phyloP scores from a whole-genome alignment of 2,113 vertebrate species.

The Macrotis lagotis region DNA sequence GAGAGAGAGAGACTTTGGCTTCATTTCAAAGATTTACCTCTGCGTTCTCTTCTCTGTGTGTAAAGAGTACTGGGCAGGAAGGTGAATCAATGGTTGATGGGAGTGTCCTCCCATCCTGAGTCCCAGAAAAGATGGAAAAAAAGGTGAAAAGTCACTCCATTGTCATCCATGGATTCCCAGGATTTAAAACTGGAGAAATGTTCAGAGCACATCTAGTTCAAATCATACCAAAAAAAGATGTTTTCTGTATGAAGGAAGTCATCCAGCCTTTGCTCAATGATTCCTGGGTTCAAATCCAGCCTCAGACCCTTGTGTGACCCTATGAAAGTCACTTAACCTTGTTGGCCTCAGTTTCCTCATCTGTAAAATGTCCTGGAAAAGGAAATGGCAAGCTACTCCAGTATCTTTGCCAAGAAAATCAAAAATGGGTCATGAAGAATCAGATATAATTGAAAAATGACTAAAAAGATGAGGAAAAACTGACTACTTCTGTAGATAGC shows the following conservation, averaged over 20 bases:
- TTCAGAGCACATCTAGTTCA: background rate
- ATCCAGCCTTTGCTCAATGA: background rate
- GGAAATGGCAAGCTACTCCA: background rate
- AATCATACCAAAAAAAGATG: background rate
- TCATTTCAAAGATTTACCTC: slow-evolving; percentile 65
- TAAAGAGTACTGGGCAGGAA: slow-evolving; percentile 47
- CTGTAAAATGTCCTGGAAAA: background rate
- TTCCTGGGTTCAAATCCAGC: background rate
- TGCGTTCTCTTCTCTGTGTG: slow-evolving; percentile 43
- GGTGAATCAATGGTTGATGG: background rate
- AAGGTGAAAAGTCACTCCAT: background rate
- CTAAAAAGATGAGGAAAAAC: background rate
- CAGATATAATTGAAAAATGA: background rate
- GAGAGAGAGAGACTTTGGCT: slow-evolving; percentile 44
- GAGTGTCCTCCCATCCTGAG: background rate
- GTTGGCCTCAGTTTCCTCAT: background rate
- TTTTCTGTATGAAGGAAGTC: background rate
- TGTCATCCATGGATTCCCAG: background rate
- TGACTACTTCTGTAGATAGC: background rate
- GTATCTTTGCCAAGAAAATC: background rate
- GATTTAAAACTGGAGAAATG: background rate
- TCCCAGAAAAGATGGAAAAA: background rate
- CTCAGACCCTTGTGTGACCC: background rate
- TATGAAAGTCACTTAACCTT: background rate
- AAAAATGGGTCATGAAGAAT: background rate